A percentile compares a stretch with the other conserved stretches of the same genome.
Evolutionary conservation across 2,888 invertebrate genomes (phyloP).

Genomic region (Charanyca ferruginea): DNA sequence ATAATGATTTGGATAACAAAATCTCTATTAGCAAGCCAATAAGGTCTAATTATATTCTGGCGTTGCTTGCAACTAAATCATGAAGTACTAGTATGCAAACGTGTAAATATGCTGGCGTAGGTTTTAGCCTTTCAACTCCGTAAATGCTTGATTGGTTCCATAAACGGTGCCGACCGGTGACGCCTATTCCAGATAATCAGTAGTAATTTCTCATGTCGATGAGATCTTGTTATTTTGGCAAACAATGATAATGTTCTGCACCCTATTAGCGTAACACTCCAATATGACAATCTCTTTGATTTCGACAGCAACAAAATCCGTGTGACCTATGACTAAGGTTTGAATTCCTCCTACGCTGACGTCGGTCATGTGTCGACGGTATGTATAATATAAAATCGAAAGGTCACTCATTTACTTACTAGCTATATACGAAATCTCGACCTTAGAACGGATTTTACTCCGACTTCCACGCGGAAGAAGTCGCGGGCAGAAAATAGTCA

Average conservation of each 20-base stretch:
- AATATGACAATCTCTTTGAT: neutral
- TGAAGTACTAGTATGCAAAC: constrained; percentile 11
- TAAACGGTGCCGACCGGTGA: neutral
- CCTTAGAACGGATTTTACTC: too few species aligned
- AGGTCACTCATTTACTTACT: too few species aligned
- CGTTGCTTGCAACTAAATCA: neutral
- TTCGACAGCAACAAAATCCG: neutral
- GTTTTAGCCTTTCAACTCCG: neutral
- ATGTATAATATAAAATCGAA: too few species aligned
- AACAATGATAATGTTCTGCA: neutral
- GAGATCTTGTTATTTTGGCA: neutral
- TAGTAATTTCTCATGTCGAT: neutral
- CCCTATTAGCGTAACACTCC: neutral
- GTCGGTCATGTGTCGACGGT: neutral
- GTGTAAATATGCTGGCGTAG: neutral
- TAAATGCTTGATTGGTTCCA: neutral
- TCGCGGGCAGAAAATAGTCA: too few species aligned
- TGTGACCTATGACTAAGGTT: neutral
- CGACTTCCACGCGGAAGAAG: too few species aligned
- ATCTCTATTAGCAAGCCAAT: neutral
- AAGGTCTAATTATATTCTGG: neutral
- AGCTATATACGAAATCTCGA: too few species aligned
- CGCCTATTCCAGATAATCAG: neutral
- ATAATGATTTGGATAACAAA: constrained; percentile 24
- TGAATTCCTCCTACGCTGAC: neutral